Evolutionary conservation across 2,797 vertebrate genomes (phyloP), one percentile per base, ranked within the genome.

Genomic region (Sebastes steindachneri): DNA sequence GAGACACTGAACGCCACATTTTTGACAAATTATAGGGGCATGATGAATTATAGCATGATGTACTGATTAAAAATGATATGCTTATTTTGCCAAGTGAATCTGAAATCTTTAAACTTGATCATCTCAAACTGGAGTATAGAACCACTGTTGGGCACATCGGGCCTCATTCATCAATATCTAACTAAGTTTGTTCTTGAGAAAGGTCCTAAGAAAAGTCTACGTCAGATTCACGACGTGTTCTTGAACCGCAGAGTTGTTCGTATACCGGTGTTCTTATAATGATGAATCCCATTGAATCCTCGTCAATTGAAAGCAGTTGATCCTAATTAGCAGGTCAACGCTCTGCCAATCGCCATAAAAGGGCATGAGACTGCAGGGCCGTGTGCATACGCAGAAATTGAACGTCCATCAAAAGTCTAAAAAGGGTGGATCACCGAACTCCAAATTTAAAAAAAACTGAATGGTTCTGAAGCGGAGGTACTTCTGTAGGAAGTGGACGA

Each of bases 381-480:
- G 5, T 54, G 53, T 6, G 21, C 53, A 54, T 10, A 6, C 14
- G 14, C 5, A 54, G 41, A 17, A 45, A 45, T 54, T 23, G 10
- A 54, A 23, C 23, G 23, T 23, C 23, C 23, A 23, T 23, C 23
- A 5, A 23, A 53, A 54, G 51, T 54, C n/a, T 23, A 0, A 21
- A 54, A 0, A 21, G n/a, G 21, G n/a, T 19, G 2, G 51, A 54
- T 21, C 0, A 23, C 21, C n/a, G 10, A 0, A 54, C 51, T 54
- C 21, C 0, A 54, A 23, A 23, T 0, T 0, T 23, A 11, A 54
- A 11, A 21, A 1, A 6, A 54, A 5, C n/a, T 48, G 41, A 48
- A 48, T 48, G 15, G 41, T 48, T 1, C 15, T 48, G 41, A 45
- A 45, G 41, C 6, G 4, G 53, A 54, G 53, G 21, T 23, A 54